Percentiles rank a stretch among this genome's conserved stretches.
Conservation (phyloP, 2,888 invertebrate species). For the Argyresthia albistria region DNA sequence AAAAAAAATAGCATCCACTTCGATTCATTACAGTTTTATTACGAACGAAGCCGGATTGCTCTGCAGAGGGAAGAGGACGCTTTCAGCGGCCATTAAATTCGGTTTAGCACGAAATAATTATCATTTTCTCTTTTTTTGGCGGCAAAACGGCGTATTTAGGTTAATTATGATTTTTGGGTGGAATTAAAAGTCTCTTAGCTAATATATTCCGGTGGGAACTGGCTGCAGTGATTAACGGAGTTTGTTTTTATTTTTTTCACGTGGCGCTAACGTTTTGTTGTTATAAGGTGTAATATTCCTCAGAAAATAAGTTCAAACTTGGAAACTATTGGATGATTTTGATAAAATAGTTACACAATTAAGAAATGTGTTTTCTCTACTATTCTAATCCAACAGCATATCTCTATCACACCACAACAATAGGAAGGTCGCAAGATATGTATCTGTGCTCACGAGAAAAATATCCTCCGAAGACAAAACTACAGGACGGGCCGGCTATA, state of each 20-base stretch:
- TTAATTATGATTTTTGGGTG: constrained; percentile 2
- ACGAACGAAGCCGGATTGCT: neutral
- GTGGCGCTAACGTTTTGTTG: neutral
- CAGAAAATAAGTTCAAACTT: too few species aligned
- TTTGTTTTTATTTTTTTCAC: neutral
- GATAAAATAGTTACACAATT: too few species aligned
- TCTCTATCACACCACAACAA: too few species aligned
- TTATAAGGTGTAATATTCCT: too few species aligned
- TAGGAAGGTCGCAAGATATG: neutral
- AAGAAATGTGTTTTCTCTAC: too few species aligned
- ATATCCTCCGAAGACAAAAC: neutral
- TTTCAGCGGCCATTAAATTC: constrained; percentile 9
- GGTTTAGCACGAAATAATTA: constrained; percentile 10
- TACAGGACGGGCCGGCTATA: constrained; percentile 9
- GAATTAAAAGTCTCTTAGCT: constrained; percentile 1
- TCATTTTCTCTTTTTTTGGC: constrained; percentile 2
- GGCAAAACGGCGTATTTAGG: neutral
- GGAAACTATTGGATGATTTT: too few species aligned
- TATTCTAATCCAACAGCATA: too few species aligned
- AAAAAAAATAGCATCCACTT: neutral
- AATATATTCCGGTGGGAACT: neutral
- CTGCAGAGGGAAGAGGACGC: neutral
- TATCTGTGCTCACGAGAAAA: neutral
- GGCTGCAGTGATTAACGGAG: neutral
- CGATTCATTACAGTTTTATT: constrained; percentile 11